Evolutionary conservation across 2,113 vertebrate genomes (phyloP).

Genomic region (Hippopotamus amphibius): DNA sequence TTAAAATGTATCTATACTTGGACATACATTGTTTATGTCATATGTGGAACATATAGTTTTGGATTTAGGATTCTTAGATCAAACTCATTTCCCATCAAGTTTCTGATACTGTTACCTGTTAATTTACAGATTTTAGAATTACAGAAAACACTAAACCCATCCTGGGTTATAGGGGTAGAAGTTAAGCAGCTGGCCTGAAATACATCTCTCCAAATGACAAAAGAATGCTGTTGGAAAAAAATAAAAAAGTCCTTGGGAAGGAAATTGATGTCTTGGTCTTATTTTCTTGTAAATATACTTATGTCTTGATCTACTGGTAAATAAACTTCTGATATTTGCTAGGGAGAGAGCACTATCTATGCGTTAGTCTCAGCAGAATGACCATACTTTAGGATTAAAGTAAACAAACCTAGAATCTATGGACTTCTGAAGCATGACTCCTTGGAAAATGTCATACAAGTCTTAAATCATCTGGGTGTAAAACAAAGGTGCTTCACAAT

Average conservation of each 20-base stretch:
- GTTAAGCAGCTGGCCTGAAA: not conserved
- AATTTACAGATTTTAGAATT: not conserved
- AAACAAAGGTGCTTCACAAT: not conserved
- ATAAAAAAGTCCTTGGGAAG: not conserved
- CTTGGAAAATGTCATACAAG: not conserved
- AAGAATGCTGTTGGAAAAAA: not conserved
- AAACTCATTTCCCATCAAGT: not conserved
- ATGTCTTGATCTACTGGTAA: not conserved
- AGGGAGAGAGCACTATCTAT: not conserved
- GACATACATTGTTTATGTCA: not conserved
- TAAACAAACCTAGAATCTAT: not conserved
- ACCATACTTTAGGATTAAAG: not conserved
- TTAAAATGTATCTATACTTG: not conserved
- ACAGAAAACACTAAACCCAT: not conserved
- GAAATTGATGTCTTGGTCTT: not conserved
- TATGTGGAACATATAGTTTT: not conserved
- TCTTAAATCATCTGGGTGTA: not conserved
- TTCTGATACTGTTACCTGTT: not conserved
- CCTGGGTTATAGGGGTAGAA: not conserved
- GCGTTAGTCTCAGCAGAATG: not conserved
- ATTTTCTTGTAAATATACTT: slow-evolving; percentile 4
- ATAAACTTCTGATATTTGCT: slow-evolving; percentile 18
- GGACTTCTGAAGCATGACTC: not conserved
- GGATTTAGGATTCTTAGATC: not conserved
- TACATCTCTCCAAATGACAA: not conserved